Conservation (phyloP, 2,113 vertebrate species). For the Phrynosoma platyrhinos region DNA sequence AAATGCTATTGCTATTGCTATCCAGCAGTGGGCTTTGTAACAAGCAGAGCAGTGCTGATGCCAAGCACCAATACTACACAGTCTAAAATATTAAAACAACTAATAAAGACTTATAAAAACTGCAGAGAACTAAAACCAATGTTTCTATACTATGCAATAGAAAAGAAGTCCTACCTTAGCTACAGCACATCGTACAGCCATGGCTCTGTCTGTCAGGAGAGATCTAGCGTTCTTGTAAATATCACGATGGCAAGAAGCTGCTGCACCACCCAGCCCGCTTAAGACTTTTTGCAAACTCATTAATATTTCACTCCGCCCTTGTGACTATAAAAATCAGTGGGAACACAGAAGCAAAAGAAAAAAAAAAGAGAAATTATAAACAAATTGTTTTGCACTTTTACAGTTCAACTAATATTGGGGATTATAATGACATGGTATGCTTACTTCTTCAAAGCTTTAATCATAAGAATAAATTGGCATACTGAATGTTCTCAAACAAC, state of each 20-base stretch:
- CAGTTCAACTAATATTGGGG: neutral
- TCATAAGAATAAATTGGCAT: neutral
- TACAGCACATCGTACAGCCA: conserved; percentile 95
- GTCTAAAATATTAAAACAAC: neutral
- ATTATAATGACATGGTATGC: neutral
- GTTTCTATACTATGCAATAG: neutral
- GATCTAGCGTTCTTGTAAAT: conserved; percentile 98
- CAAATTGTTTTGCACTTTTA: neutral
- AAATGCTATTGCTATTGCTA: no score
- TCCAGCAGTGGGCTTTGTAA: neutral
- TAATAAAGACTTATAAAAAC: neutral
- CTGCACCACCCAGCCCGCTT: conserved; percentile 92
- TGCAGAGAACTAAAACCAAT: neutral
- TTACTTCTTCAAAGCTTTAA: neutral
- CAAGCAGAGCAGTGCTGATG: neutral
- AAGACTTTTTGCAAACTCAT: conserved; percentile 97
- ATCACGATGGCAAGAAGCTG: conserved; percentile 95
- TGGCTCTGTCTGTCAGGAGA: conserved; percentile 93
- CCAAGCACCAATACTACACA: neutral
- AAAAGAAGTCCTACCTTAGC: conserved; percentile 85
- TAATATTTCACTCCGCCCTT: conserved; percentile 96
- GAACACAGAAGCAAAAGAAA: neutral
- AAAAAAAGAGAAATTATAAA: neutral
- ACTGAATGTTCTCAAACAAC: neutral
- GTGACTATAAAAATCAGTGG: conserved; percentile 81